Evolutionary conservation across 2,888 invertebrate genomes (phyloP).

Genomic region (Pammene fasciana): DNA sequence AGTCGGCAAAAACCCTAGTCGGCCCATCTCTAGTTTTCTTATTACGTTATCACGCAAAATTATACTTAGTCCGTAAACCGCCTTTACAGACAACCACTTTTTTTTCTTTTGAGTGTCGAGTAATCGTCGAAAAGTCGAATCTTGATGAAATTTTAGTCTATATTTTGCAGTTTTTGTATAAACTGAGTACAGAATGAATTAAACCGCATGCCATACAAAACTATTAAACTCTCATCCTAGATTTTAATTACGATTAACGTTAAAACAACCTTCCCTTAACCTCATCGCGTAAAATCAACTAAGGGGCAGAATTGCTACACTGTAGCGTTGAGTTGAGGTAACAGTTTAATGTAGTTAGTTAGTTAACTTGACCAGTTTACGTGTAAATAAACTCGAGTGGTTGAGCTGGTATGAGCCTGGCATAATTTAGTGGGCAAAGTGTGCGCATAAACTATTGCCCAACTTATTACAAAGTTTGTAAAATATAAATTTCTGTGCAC

Average conservation of each 20-base stretch:
- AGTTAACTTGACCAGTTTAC: slow-evolving; percentile 27
- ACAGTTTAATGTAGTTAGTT: slow-evolving; percentile 25
- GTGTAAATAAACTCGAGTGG: slow-evolving; percentile 11
- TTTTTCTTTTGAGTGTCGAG: too few species aligned
- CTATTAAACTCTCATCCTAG: not conserved
- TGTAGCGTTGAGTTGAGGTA: not conserved
- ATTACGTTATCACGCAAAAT: too few species aligned
- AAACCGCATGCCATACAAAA: not conserved
- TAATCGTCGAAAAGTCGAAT: too few species aligned
- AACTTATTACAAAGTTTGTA: not conserved
- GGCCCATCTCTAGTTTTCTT: too few species aligned
- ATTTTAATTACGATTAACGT: slow-evolving; percentile 1
- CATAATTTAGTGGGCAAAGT: slow-evolving; percentile 6
- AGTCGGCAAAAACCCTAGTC: too few species aligned
- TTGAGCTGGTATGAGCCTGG: not conserved
- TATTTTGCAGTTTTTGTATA: too few species aligned
- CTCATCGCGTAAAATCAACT: slow-evolving; percentile 3
- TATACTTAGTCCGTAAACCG: too few species aligned
- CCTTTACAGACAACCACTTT: too few species aligned
- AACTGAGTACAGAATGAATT: too few species aligned
- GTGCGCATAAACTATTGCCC: not conserved
- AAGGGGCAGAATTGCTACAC: not conserved
- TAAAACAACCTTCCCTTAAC: not conserved
- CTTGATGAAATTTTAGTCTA: too few species aligned
- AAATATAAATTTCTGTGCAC: not conserved